Evolutionary conservation across 1,140 invertebrate genomes (phyloP).

Genomic region (Plodia interpunctella): DNA sequence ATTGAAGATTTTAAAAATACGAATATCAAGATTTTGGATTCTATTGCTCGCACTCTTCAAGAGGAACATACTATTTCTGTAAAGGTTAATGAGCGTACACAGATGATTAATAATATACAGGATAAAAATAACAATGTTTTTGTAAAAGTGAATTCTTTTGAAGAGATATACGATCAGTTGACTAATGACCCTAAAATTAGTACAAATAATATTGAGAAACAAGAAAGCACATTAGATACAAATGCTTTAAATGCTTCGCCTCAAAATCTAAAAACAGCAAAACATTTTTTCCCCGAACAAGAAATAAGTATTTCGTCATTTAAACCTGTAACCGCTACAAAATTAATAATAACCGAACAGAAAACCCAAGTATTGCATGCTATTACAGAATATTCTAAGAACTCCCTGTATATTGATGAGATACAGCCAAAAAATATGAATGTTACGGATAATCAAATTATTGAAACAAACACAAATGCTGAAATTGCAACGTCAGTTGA

Average conservation of each 20-base stretch:
- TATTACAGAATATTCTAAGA: constrained; percentile 23
- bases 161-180: constrained; percentile 67
- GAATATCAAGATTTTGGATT: constrained; percentile 63
- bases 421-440: neutral
- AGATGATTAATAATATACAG: constrained; percentile 24
- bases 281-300: constrained; percentile 22
- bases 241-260: neutral
- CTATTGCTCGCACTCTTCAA: constrained; percentile 59
- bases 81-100: constrained; percentile 29
- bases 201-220: constrained; percentile 21
- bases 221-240: constrained; percentile 22
- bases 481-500: neutral
- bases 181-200: constrained; percentile 19
- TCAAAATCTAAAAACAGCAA: constrained; percentile 6
- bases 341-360: constrained; percentile 34
- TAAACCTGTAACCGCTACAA: constrained; percentile 26
- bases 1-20: constrained; percentile 53
- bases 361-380: constrained; percentile 26
- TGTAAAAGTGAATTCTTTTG: constrained; percentile 53
- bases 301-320: constrained; percentile 27
- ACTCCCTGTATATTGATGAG: neutral
- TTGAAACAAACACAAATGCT: neutral
- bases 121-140: constrained; percentile 63
- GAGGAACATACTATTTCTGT: constrained; percentile 49
- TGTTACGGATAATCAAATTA: neutral